These are phyloP conservation scores for Dolichomitus sp. DNA, from an alignment of 2,888 invertebrate species.

Conservation along the genomic window DNA sequence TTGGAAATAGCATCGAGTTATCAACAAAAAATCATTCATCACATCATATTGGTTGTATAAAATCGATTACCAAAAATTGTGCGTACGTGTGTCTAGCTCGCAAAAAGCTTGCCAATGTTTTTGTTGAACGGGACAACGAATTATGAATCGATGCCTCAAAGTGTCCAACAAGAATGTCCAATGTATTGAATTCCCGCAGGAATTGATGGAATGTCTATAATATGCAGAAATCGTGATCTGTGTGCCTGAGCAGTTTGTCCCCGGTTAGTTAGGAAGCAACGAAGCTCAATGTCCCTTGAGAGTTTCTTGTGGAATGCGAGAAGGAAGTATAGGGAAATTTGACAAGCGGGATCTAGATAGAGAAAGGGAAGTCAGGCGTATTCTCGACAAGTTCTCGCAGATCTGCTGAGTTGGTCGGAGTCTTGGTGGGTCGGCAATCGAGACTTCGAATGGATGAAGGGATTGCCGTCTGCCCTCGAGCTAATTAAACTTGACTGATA, in stretches of 20 bases:
- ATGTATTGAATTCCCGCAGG: constrained; percentile 29
- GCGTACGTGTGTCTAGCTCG: too few relatives aligned
- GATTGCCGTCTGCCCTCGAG: constrained; percentile 39
- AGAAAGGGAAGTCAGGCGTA: constrained; percentile 5
- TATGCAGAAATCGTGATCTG: constrained; percentile 36
- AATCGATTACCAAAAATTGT: neutral
- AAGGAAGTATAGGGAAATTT: constrained; percentile 34
- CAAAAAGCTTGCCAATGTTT: too few relatives aligned
- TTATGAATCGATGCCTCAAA: neutral
- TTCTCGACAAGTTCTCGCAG: constrained; percentile 35
- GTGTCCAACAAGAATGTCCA: neutral
- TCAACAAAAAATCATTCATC: neutral
- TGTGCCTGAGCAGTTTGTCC: constrained; percentile 41
- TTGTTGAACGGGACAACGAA: neutral
- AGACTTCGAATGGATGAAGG: constrained; percentile 57
- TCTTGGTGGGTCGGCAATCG: constrained; percentile 58
- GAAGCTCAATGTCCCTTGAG: constrained; percentile 45
- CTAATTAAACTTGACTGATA: constrained; percentile 64
- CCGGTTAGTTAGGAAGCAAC: constrained; percentile 41
- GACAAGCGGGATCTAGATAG: constrained; percentile 9
- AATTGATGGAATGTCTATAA: constrained; percentile 40
- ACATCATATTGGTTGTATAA: neutral
- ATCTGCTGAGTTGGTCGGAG: constrained; percentile 41
- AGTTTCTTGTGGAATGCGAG: constrained; percentile 56
- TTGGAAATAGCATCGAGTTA: neutral